Base-by-base conservation (phyloP, 2,797 vertebrate species). In the Petrocephalus sullivani region DNA sequence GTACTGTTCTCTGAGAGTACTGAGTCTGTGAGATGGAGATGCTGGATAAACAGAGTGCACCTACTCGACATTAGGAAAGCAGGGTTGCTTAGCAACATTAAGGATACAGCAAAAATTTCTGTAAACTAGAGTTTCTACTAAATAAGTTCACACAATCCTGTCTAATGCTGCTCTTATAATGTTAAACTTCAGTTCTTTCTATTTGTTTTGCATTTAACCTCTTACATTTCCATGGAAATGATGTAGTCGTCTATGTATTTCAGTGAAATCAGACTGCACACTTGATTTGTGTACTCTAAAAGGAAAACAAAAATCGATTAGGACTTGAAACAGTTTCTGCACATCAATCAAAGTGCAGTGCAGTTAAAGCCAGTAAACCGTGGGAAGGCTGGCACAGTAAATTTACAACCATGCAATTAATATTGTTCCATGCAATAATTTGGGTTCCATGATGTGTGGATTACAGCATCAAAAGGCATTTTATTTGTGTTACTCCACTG, bases 81-180 rank as follows among this genome's bases (percentile, higher is more conserved):
- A 82, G 0, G 19, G 83, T 57, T 85, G 83, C 83, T 85, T 85
- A 85, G 83, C 54, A 85, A 85, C 83, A 28, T 85, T 16, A 53
- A 37, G 7, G 12, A 85, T 23, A 85, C 19, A 85, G 46, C 82
- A 46, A 12, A 21, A 56, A 14, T 56, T 8, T 51, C 41, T 51
- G 7, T 82, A 16, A 41, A 37, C 78, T 82, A n/a, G 28, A 41
- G 37, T 82, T 82, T 41, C 78, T 21, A 12, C 78, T 41, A 75
- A 28, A 75, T 41, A 75, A 75, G 10, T 64, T 16, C 16, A 1
- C 37, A 46, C 21, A 51, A 82, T 41, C 78, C 78, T 3, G 0
- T 82, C 21, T n/a, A 6, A 21, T 46, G 41, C 6, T 2, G 19
- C 16, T n/a, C 16, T 81, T 81, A 81, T 81, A 71, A 23, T 81